Base-by-base conservation (phyloP, 2,888 invertebrate species). In the Noctua pronuba region DNA sequence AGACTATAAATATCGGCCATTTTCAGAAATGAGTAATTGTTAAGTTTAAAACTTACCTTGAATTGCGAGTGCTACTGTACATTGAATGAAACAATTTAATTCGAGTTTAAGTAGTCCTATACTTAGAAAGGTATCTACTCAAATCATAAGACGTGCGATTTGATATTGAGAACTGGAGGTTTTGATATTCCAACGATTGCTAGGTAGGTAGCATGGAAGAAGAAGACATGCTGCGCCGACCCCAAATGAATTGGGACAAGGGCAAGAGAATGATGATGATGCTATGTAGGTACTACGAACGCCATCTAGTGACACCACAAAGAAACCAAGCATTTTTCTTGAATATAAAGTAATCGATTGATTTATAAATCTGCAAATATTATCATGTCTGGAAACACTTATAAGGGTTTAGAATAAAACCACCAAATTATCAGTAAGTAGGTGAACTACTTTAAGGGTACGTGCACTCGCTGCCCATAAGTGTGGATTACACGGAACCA, bases 231-330 rank as follows among this genome's bases (percentile, higher is more conserved):
- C n/a, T n/a, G n/a, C n/a, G n/a, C n/a, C n/a, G n/a, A n/a, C n/a
- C n/a, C n/a, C n/a, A n/a, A n/a, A n/a, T n/a, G n/a, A n/a, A n/a
- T n/a, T n/a, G n/a, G n/a, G n/a, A n/a, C n/a, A n/a, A n/a, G n/a
- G n/a, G n/a, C n/a, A n/a, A n/a, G n/a, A n/a, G n/a, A n/a, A n/a
- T n/a, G n/a, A n/a, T n/a, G n/a, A n/a, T n/a, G n/a, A n/a, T n/a
- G n/a, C n/a, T n/a, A n/a, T n/a, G n/a, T n/a, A n/a, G 18, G 1
- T 44, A 72, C 72, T 64, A 80, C 80, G 67, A 83, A 60, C 80
- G 80, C 84, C 73, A 80, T 83, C 84, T 83, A 71, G 73, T 70
- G 18, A 4, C 13, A 6, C 0, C 1, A 35, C 10, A 16, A 16
- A 35, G n/a, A 66, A 72, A 68, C 62, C 4, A 6, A 3, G 0